Base-by-base conservation (phyloP, 2,888 invertebrate species). In the Plemyria rubiginata region DNA sequence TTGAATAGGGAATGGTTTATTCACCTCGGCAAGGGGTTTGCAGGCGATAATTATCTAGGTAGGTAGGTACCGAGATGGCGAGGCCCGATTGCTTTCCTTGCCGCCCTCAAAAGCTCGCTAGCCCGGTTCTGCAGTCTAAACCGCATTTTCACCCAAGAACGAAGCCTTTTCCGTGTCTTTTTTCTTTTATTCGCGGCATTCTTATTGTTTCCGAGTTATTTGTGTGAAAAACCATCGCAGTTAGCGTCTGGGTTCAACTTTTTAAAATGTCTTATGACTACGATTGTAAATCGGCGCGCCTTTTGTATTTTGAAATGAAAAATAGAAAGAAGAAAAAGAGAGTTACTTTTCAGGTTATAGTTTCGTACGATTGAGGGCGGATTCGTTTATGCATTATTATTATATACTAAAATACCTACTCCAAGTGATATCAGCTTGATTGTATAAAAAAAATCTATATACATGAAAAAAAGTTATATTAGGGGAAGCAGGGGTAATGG, bases 311-410 rank as follows among this genome's bases (percentile, higher is more conserved):
- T 59, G 87, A 90, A 80, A 82, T 90, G 70, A 90, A 87, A 75
- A 86, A 85, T 68, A 84, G 81, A 71, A 87, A 82, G 66, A 72
- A 70, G 52, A 89, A 86, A 80, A 91, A 88, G 82, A 86, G 80
- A 80, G 90, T 92, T 63, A 84, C 87, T 60, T 92, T 90, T 82
- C 83, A 90, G 90, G 91, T 87, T 70, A 63, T 71, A 70, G n/a
- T 32, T 22, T 22, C 22, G 22, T 22, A 22, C 22, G 22, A 22
- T 22, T 22, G 3, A 2, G 22, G 22, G 22, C 3, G 22, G 22
- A 2, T 22, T 22, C 22, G 22, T 22, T 22, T 22, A 22, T 22
- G 22, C 1, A 22, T 2, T 22, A 22, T 22, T 22, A 22, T 22
- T 22, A 22, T 22, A 2, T 22, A 22, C 3, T 22, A 22, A 22